phyloP scores from a whole-genome alignment of 2,888 invertebrate species.

The Latrodectus elegans region DNA sequence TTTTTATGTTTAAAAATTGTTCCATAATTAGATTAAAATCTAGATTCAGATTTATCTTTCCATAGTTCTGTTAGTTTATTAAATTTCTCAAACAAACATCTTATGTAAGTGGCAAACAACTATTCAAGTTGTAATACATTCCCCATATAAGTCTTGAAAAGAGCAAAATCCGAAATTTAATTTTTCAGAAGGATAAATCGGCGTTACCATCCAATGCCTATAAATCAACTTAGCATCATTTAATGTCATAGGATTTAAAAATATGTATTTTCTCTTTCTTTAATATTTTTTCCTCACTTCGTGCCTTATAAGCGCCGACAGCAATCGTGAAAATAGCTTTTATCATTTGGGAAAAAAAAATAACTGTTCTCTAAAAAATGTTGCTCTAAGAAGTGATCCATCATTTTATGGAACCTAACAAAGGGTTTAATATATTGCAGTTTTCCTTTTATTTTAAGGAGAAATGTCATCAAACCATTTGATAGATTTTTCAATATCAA shows the following conservation, averaged over 20 bases:
- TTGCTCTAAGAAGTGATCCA: slow-evolving; percentile 36
- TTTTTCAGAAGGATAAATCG: too few relatives aligned
- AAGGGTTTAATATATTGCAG: slow-evolving; percentile 46
- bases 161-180: too few relatives aligned
- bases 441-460: slow-evolving; percentile 36
- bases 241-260: slow-evolving; percentile 11
- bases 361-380: slow-evolving; percentile 4
- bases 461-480: slow-evolving; percentile 22
- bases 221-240: slow-evolving; percentile 44
- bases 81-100: too few relatives aligned
- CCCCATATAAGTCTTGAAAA: too few relatives aligned
- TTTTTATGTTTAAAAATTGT: too few relatives aligned
- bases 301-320: slow-evolving; percentile 13
- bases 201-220: not conserved
- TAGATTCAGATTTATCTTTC: too few relatives aligned
- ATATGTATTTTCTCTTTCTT: slow-evolving; percentile 14
- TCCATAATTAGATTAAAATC: too few relatives aligned
- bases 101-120: too few relatives aligned
- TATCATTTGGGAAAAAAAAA: slow-evolving; percentile 18
- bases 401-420: slow-evolving; percentile 38
- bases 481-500: slow-evolving; percentile 46
- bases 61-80: too few relatives aligned
- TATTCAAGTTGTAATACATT: too few relatives aligned
- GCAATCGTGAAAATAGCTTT: slow-evolving; percentile 36
- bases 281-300: slow-evolving; percentile 37